phyloP scores from a whole-genome alignment of 1,140 invertebrate genomes.

The Macrobrachium rosenbergii region DNA sequence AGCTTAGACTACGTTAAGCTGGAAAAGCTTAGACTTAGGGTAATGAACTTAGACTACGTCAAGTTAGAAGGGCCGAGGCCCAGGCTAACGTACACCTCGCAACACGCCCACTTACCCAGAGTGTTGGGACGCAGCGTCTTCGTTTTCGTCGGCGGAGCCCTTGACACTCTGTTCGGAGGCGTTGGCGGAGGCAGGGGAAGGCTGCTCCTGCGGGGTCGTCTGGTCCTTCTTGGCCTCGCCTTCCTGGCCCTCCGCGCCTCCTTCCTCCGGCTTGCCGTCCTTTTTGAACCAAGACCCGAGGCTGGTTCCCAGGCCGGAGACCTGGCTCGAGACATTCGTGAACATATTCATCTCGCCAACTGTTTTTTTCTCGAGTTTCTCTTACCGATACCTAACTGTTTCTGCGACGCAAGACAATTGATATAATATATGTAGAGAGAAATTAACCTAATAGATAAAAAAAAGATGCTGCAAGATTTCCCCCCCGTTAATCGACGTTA shows the following conservation, averaged over 20 bases:
- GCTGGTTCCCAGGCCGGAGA: conserved; percentile 40
- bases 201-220: conserved; percentile 29
- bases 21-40: no score
- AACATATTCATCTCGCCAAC: conserved; percentile 53
- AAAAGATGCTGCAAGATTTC: no score
- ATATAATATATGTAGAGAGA: no score
- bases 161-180: conserved; percentile 47
- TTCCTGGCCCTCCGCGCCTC: neutral
- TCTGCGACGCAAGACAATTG: no score
- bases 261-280: conserved; percentile 30
- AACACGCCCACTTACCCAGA: conserved; percentile 31
- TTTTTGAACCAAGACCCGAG: conserved; percentile 56
- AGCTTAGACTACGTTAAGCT: no score
- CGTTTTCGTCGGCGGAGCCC: conserved; percentile 43
- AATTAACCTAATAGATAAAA: no score
- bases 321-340: conserved; percentile 48
- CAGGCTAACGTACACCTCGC: no score
- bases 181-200: conserved; percentile 43
- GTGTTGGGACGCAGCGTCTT: conserved; percentile 40
- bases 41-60: no score
- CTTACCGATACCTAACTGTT: no score
- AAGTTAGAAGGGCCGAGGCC: no score
- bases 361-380: no score
- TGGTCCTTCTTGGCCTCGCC: conserved; percentile 16
- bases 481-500: no score